A percentile compares a stretch with the other conserved stretches of the same genome.
phyloP scores from a whole-genome alignment of 2,888 invertebrate genomes.

The Tetrapedia diversipes region DNA sequence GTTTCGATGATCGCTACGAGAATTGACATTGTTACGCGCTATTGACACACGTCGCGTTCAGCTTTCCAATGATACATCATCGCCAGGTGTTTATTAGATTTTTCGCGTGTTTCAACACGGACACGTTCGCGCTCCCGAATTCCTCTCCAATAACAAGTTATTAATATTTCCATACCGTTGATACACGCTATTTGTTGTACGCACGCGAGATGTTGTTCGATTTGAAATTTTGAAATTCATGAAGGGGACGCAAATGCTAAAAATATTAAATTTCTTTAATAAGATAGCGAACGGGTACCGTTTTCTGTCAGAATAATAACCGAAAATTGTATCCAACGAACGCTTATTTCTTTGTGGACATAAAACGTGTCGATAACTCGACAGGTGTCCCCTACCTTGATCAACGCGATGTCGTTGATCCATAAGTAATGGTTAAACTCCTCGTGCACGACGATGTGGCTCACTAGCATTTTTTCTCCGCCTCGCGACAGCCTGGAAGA shows the following conservation, averaged over 20 bases:
- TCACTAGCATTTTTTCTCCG: constrained; percentile 58
- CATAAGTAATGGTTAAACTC: constrained; percentile 64
- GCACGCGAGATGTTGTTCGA: background rate
- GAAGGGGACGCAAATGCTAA: too few species aligned
- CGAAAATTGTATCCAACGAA: too few species aligned
- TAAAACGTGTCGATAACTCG: background rate
- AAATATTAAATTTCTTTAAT: too few species aligned
- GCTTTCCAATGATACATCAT: constrained; percentile 17
- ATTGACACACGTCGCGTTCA: background rate
- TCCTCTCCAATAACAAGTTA: background rate
- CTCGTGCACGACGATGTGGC: constrained; percentile 67
- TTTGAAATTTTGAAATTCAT: background rate
- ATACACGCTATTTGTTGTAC: background rate
- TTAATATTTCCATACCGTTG: constrained; percentile 7
- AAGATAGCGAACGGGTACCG: background rate
- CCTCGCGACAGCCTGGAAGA: background rate
- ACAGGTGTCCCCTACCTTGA: constrained; percentile 67
- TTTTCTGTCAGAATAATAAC: background rate
- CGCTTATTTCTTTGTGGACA: background rate
- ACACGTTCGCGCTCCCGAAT: background rate
- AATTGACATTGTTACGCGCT: background rate
- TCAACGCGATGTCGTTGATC: constrained; percentile 73
- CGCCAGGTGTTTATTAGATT: constrained; percentile 19
- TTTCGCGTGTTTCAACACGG: background rate
- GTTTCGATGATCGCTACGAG: background rate